phyloP scores from a whole-genome alignment of 2,113 vertebrate genomes.

The Sakesphorus luctuosus region DNA sequence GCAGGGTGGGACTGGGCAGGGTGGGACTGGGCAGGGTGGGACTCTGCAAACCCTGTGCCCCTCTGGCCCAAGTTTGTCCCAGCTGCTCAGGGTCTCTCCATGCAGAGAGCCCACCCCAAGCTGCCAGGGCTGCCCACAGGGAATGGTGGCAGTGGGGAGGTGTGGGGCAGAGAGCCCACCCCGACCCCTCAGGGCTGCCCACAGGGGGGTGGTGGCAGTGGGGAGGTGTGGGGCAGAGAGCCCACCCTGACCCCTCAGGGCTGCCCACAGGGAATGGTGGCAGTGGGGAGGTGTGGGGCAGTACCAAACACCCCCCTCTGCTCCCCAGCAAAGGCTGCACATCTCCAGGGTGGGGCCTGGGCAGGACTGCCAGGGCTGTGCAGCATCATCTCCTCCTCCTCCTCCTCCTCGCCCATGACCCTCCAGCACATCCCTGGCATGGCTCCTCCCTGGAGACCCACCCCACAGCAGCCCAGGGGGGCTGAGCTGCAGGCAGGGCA shows the following conservation, averaged over 20 bases:
- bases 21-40: too few relatives aligned
- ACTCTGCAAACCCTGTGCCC: not conserved
- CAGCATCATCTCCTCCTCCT: not conserved
- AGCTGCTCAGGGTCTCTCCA: not conserved
- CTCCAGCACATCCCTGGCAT: not conserved
- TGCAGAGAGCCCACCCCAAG: not conserved
- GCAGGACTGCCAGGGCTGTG: accelerated
- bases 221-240: not conserved
- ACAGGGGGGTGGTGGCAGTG: not conserved
- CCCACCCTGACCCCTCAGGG: not conserved
- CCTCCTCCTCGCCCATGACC: accelerated
- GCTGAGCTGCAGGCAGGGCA: not conserved
- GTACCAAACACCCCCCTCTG: accelerated
- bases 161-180: not conserved
- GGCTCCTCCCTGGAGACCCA: not conserved
- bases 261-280: not conserved
- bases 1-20: not conserved
- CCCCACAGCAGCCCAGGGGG: not conserved
- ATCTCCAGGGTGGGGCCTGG: not conserved
- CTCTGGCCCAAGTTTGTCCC: accelerated
- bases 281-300: not conserved
- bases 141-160: not conserved
- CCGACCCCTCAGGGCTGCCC: not conserved
- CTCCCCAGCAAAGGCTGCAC: accelerated
- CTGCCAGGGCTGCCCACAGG: not conserved